These are phyloP conservation scores for Eurypyga helias DNA, from an alignment of 2,113 vertebrate genomes.

Conservation along the genomic window DNA sequence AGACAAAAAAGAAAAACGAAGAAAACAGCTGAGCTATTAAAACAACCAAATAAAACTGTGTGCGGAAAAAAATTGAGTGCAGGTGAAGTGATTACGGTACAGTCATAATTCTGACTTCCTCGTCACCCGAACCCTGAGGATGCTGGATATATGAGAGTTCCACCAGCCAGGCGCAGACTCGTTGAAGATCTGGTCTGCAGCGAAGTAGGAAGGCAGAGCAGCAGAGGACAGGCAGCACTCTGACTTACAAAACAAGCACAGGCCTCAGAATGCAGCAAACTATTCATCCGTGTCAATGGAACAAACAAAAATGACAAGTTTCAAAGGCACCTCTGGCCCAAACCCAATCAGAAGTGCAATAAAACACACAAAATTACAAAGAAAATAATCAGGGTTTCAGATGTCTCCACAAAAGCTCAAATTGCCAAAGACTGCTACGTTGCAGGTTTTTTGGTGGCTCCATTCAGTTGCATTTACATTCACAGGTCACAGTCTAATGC, in stretches of 20 bases:
- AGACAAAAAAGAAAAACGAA: not conserved
- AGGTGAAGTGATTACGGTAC: not conserved
- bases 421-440: not conserved
- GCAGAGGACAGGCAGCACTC: not conserved
- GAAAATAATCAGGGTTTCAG: not conserved
- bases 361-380: not conserved
- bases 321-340: not conserved
- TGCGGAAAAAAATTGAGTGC: not conserved
- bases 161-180: not conserved
- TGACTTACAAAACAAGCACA: not conserved
- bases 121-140: not conserved
- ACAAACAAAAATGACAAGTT: not conserved
- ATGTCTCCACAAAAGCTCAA: not conserved
- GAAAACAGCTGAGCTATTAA: not conserved
- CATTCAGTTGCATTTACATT: not conserved
- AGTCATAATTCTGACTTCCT: not conserved
- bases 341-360: not conserved
- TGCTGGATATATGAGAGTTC: not conserved
- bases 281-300: not conserved
- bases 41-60: not conserved
- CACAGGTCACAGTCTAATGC: not conserved
- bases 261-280: not conserved
- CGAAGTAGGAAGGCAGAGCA: not conserved
- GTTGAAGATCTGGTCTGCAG: not conserved
- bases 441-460: not conserved